These are phyloP conservation scores for Phrynocephalus forsythii DNA, from an alignment of 2,797 vertebrate species.

Conservation along the genomic window DNA sequence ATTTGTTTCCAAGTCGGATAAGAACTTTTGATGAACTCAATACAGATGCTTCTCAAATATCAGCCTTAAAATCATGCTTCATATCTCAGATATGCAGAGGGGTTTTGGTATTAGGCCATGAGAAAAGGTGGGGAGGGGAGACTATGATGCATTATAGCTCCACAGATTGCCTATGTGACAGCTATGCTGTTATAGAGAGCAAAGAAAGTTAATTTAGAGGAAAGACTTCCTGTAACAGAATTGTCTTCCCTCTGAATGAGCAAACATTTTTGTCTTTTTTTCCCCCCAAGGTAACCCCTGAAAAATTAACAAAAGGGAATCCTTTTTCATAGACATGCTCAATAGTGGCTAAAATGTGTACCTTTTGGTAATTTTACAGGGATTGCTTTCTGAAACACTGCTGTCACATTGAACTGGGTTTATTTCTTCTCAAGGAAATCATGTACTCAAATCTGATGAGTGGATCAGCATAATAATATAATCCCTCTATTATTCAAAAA, in stretches of 20 bases:
- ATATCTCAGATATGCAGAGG: not conserved
- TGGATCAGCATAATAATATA: not conserved
- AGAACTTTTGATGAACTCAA: not conserved
- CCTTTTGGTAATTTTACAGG: not conserved
- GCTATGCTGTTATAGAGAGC: not conserved
- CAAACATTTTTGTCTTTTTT: not conserved
- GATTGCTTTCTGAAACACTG: too few species aligned
- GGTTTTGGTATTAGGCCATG: not conserved
- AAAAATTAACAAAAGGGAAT: not conserved
- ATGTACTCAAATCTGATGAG: not conserved
- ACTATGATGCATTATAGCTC: not conserved
- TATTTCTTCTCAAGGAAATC: not conserved
- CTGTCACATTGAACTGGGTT: not conserved
- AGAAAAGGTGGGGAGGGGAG: not conserved
- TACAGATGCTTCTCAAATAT: too few species aligned
- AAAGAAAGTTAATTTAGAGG: not conserved
- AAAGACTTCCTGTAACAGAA: not conserved
- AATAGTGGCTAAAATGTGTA: not conserved
- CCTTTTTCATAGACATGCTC: not conserved
- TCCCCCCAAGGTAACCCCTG: not conserved
- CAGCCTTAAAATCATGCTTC: too few species aligned
- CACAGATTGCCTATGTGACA: not conserved
- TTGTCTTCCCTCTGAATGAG: too few species aligned
- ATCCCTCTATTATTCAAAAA: not conserved
- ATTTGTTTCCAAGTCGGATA: not conserved